Conservation (phyloP, 2,113 vertebrate species). For the Hippoglossus stenolepis region DNA sequence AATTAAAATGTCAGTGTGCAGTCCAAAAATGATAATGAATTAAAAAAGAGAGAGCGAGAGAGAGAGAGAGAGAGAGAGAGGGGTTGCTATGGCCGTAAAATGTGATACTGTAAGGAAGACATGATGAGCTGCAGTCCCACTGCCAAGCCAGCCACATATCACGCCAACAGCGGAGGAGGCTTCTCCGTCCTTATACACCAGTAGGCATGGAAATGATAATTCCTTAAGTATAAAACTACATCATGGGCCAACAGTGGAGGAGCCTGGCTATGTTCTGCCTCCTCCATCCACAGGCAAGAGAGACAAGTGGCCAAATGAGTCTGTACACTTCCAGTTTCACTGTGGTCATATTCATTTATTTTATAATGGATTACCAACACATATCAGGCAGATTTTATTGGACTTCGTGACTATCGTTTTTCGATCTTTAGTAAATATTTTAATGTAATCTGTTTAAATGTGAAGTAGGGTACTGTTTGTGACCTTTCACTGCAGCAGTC, state of each 20-base stretch:
- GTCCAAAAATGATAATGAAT: slow-evolving; percentile 35
- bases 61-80: background rate
- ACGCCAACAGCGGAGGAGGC: slow-evolving; percentile 53
- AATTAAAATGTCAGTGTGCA: slow-evolving; percentile 1
- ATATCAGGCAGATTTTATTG: background rate
- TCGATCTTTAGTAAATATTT: background rate
- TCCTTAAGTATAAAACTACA: slow-evolving; percentile 34
- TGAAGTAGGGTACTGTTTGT: background rate
- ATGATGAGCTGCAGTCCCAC: slow-evolving; percentile 16
- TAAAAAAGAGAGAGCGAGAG: background rate
- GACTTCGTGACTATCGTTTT: background rate
- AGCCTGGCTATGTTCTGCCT: slow-evolving; percentile 20
- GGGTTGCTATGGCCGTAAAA: slow-evolving; percentile 3
- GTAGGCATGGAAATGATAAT: slow-evolving; percentile 35
- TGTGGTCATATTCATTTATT: background rate
- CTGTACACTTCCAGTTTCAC: too few species aligned
- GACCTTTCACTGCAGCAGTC: background rate
- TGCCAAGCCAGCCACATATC: slow-evolving; percentile 15
- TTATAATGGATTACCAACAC: background rate
- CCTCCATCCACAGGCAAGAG: slow-evolving; percentile 30
- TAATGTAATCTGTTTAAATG: background rate
- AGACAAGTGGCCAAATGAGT: background rate
- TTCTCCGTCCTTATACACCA: slow-evolving; percentile 41
- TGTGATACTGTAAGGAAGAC: slow-evolving; percentile 9
- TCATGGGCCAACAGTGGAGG: slow-evolving; percentile 33